Evolutionary conservation across 2,888 invertebrate genomes (phyloP), one percentile per base, ranked within the genome.

Genomic region (Linyphia triangularis): DNA sequence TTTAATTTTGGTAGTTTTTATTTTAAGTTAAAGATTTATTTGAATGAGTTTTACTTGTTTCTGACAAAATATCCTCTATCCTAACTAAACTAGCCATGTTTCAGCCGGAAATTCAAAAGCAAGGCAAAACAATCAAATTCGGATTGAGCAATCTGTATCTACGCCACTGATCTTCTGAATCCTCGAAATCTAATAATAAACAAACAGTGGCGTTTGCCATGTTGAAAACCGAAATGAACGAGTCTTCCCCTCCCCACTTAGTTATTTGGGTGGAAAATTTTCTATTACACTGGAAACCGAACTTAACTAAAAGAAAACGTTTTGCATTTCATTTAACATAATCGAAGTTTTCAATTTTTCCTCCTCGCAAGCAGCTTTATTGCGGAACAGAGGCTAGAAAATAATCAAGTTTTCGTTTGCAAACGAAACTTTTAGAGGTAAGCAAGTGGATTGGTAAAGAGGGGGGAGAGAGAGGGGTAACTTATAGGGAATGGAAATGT

Each of bases 261-360:
- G 51, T 13, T 63, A 33, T 26, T 61, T 37, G 51, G 40, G 72
- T 65, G 70, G 78, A 40, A 79, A 86, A 86, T 79, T 86, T 79
- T 78, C 85, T 79, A 86, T 86, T 86, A 72, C 85, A 86, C 40
- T 59, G 70, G 79, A 79, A 86, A 86, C 79, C 79, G 79, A 79
- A 70, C 65, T 73, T 86, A 86, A 86, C 85, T 79, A 79, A 78
- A 86, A 86, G 85, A 86, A 86, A 86, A 79, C 57, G 85, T 86
- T 86, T 86, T 86, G 85, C 85, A 86, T 86, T 86, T 86, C 85
- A 86, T 86, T 86, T 86, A 86, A 86, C 79, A 57, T 86, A 86
- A 86, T 86, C 85, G 85, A 86, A 86, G 85, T 86, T 86, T 86
- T 72, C 85, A 86, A 86, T 86, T 86, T 86, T 86, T 86, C 85